Conservation (phyloP, 2,888 invertebrate species). For the Digitonthophagus gazella region DNA sequence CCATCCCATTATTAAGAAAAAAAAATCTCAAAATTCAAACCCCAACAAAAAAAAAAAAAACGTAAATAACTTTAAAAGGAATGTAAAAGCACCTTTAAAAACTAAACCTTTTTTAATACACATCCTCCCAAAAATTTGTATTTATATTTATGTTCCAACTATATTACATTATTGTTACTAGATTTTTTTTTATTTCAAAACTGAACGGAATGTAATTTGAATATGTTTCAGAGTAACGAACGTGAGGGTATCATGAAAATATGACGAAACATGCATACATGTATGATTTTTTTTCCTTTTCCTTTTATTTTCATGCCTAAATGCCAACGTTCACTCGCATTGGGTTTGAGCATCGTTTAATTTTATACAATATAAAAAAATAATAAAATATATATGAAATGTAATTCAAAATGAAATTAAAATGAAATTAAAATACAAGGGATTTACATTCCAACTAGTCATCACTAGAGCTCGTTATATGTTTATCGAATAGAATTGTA, state of each 20-base stretch:
- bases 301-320: not conserved
- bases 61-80: constrained; percentile 9
- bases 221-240: not conserved
- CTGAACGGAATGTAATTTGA: not conserved
- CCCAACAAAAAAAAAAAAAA: constrained; percentile 2
- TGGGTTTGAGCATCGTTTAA: constrained; percentile 1
- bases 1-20: not conserved
- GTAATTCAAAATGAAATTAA: no score
- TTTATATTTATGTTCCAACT: not conserved
- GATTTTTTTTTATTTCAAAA: not conserved
- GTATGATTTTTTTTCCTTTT: constrained; percentile 34
- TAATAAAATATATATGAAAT: not conserved
- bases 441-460: not conserved
- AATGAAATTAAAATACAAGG: no score
- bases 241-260: constrained; percentile 11
- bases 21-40: not conserved
- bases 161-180: not conserved
- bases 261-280: constrained; percentile 44
- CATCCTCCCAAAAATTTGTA: not conserved
- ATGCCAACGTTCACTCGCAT: constrained; percentile 2
- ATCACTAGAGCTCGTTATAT: no score
- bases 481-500: no score
- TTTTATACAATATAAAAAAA: not conserved
- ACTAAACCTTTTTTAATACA: not conserved
- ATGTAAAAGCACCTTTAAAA: constrained; percentile 4